Evolutionary conservation across 2,797 vertebrate genomes (phyloP), one percentile per base, ranked within the genome.

Genomic region (Diplodus sargus): DNA sequence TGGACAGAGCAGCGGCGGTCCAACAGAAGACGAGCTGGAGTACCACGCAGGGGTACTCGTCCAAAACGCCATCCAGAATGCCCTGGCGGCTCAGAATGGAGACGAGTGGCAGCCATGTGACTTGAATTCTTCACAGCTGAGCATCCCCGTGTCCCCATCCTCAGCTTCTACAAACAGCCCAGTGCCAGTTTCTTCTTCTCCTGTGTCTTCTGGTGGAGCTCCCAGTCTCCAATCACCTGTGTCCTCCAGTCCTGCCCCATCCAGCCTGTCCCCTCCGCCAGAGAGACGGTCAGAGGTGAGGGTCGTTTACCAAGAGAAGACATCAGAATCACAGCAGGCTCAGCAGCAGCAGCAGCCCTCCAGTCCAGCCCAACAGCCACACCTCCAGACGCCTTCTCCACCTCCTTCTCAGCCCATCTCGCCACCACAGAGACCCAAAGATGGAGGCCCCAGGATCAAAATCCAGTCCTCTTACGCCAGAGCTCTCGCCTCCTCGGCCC

Each of bases 41-140:
- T 98, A 96, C 84, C 98, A 97, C 0, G 98, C 98, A 2, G 97
- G 96, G 11, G 90, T 98, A 1, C 94, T 99, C 13, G 98, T 99
- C 62, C 97, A 98, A 65, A 97, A 95, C 0, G 97, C 97, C 89
- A 98, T 99, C 87, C 96, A 98, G 72, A 96, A 96, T 76, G 98
- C 97, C 82, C 96, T 99, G 59, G 95, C 95, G 39, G 94, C 96
- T 0, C 96, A 97, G 86, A 96, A 97, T 43, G 95, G 76, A 3
- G 95, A 94, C 6, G 86, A 93, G 22, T 93, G 92, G 92, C 90
- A 84, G 83, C 80, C 90, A 5, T 86, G 91, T 22, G 87, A 73
- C 74, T 87, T 85, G 60, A 90, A 70, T 85, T 91, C 74, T 12
- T 85, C 88, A 0, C 87, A 85, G 9, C 52, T 85, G 28, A 96